Conservation (phyloP, 1,140 invertebrate species). For the Hycleus cichorii region DNA sequence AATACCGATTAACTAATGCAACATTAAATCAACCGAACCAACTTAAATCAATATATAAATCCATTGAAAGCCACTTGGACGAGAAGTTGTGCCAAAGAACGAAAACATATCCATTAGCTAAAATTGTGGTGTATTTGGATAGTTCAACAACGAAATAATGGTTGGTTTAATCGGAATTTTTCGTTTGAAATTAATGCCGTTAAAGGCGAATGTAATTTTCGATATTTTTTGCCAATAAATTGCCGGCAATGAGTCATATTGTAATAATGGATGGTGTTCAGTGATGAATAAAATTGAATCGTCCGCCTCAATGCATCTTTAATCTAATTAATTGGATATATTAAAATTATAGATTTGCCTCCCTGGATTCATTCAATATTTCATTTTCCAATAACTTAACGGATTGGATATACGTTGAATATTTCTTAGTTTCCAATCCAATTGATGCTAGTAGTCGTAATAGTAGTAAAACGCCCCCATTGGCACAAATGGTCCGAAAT, state of each 20-base stretch:
- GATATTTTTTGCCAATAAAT: no score
- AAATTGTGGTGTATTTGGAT: slow-evolving; percentile 14
- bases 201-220: no score
- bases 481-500: slow-evolving; percentile 36
- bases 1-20: slow-evolving; percentile 2
- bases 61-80: slow-evolving; percentile 20
- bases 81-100: slow-evolving; percentile 2
- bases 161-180: no score
- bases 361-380: neutral
- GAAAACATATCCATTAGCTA: neutral
- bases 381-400: slow-evolving; percentile 6
- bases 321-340: slow-evolving; percentile 24
- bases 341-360: slow-evolving; percentile 7
- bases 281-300: slow-evolving; percentile 22
- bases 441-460: slow-evolving; percentile 4
- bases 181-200: no score
- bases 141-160: no score
- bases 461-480: slow-evolving; percentile 28
- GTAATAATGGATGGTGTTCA: slow-evolving; percentile 16
- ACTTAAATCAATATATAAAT: slow-evolving; percentile 25
- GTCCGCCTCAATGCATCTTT: slow-evolving; percentile 12
- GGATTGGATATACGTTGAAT: neutral
- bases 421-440: neutral
- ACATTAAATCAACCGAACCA: slow-evolving; percentile 24
- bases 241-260: slow-evolving; percentile 1